Conservation (phyloP, 2,797 vertebrate genomes). For the Graptemys geographica region DNA sequence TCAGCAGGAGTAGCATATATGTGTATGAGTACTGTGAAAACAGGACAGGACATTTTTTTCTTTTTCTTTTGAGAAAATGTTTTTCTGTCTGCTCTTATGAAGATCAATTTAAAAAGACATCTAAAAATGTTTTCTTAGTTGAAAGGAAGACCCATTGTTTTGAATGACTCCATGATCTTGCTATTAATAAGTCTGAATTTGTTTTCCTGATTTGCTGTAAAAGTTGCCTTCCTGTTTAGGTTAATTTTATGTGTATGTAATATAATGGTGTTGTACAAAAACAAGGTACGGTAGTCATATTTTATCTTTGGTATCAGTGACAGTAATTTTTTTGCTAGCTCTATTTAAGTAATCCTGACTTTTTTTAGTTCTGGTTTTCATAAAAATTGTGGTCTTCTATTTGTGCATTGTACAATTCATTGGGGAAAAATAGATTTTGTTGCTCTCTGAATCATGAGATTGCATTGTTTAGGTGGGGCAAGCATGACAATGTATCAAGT, state of each 20-base stretch:
- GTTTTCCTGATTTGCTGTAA: slow-evolving; percentile 90
- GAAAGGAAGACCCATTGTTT: slow-evolving; percentile 80
- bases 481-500: background rate
- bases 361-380: slow-evolving; percentile 59
- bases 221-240: slow-evolving; percentile 90
- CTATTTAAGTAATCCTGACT: slow-evolving; percentile 61
- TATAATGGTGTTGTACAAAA: slow-evolving; percentile 68
- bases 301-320: slow-evolving; percentile 91
- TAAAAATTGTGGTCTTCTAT: slow-evolving; percentile 49
- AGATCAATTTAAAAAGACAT: slow-evolving; percentile 31
- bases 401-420: background rate
- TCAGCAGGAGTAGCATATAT: background rate
- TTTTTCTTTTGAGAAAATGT: background rate
- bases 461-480: background rate
- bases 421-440: background rate
- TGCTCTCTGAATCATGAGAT: background rate
- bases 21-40: background rate
- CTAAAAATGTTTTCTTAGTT: slow-evolving; percentile 51
- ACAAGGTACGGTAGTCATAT: slow-evolving; percentile 81
- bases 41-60: background rate
- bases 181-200: slow-evolving; percentile 83
- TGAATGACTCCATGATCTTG: slow-evolving; percentile 57
- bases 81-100: slow-evolving; percentile 25
- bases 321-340: slow-evolving; percentile 75
- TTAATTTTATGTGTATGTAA: slow-evolving; percentile 73